phyloP scores from a whole-genome alignment of 2,113 vertebrate genomes.

The Heteronetta atricapilla region DNA sequence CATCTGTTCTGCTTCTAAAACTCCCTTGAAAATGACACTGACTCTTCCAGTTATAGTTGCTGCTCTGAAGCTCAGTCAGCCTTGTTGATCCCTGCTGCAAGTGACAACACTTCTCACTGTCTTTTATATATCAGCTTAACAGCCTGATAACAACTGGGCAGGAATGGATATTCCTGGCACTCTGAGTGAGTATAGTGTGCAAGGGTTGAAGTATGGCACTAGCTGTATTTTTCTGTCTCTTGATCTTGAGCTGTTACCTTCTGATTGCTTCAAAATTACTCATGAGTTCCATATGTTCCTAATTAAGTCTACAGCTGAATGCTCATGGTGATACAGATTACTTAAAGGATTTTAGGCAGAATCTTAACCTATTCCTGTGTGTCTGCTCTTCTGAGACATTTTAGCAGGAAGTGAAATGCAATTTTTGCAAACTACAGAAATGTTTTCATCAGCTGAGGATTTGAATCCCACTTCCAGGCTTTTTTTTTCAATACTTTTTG shows the following conservation, averaged over 20 bases:
- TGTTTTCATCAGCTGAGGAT: background rate
- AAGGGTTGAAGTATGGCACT: background rate
- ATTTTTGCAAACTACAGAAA: background rate
- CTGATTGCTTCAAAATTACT: constrained; percentile 2
- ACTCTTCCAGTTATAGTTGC: background rate
- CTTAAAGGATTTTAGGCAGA: background rate
- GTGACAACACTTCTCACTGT: constrained; percentile 64
- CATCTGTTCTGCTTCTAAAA: background rate
- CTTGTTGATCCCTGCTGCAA: constrained; percentile 42
- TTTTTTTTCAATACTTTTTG: background rate
- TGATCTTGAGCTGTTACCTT: background rate
- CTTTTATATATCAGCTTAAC: constrained; percentile 54
- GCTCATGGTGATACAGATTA: background rate
- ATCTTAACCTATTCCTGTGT: background rate
- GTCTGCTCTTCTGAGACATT: background rate
- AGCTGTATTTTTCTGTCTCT: background rate
- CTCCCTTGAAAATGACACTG: background rate
- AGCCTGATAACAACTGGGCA: constrained; percentile 52
- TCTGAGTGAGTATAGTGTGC: background rate
- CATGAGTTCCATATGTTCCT: background rate
- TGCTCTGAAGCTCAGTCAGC: background rate
- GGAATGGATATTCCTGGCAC: constrained; percentile 33
- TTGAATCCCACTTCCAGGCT: background rate
- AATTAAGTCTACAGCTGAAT: background rate
- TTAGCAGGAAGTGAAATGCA: background rate